phyloP scores from a whole-genome alignment of 2,888 invertebrate species.

The Furcula furcula region DNA sequence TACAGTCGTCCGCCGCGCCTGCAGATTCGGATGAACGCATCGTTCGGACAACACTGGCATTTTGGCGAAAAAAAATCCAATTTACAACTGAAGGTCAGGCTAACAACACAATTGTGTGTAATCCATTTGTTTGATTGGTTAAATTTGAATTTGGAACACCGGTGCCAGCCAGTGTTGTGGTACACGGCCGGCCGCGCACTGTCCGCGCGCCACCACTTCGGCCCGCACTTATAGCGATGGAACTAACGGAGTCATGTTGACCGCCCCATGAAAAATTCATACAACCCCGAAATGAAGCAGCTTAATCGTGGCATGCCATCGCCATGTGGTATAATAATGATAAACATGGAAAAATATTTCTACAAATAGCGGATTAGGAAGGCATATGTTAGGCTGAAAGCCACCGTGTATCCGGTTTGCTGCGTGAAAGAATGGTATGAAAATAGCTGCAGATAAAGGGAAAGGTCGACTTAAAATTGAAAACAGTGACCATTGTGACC shows the following conservation, averaged over 20 bases:
- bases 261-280: conserved; percentile 67
- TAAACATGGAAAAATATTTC: conserved; percentile 38
- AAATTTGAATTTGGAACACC: conserved; percentile 44
- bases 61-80: conserved; percentile 32
- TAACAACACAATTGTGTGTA: conserved; percentile 58
- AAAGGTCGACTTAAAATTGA: conserved; percentile 42
- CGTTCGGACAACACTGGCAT: conserved; percentile 70
- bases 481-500: too few relatives aligned
- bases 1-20: conserved; percentile 53
- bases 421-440: conserved; percentile 17
- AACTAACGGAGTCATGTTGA: conserved; percentile 52
- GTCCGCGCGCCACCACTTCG: conserved; percentile 56
- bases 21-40: conserved; percentile 60
- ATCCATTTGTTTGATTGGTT: conserved; percentile 51
- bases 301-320: conserved; percentile 45
- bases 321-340: conserved; percentile 51
- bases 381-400: conserved; percentile 24
- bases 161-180: conserved; percentile 68
- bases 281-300: conserved; percentile 57
- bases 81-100: conserved; percentile 49
- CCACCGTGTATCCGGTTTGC: conserved; percentile 16
- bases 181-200: conserved; percentile 74
- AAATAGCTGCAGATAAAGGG: conserved; percentile 19
- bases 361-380: conserved; percentile 26
- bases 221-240: conserved; percentile 65